Evolutionary conservation across 2,888 invertebrate species (phyloP), one percentile per base, ranked within the genome.

Genomic region (Drosophila falleni): DNA sequence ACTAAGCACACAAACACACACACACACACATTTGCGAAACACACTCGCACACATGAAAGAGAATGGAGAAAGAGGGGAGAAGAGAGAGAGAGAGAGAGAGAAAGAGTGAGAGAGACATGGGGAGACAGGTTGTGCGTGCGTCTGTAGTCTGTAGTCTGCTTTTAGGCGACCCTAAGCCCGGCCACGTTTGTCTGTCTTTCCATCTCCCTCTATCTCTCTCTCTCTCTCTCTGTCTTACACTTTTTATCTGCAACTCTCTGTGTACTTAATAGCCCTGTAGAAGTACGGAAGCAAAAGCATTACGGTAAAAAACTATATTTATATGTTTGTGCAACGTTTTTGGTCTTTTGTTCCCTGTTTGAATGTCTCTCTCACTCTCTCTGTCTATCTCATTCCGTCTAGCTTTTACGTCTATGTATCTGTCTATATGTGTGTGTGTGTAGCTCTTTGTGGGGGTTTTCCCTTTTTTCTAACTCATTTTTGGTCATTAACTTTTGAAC

Each of bases 401-500:
- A 29, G 29, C 47, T 58, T 58, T 19, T 63, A 37, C 15, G 26
- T 56, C 59, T 50, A 41, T 23, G 23, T 44, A 13, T 50, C 29
- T 37, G 10, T 15, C n/a, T 47, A 16, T 49, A 16, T 29, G 19
- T 59, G 46, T 56, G 19, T 55, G 46, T 31, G 49, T 6, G 31
- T 19, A 51, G 37, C 49, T 44, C 64, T 55, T 59, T 76, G 47
- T 44, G 44, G 51, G 69, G 47, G 51, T 26, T 74, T 74, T 66
- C 60, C 63, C 75, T 60, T 78, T 62, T 61, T 33, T 58, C 19
- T 47, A 65, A 62, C 62, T 65, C 75, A 77, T 79, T 74, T 87
- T 87, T 85, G 89, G 85, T 89, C 85, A 87, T 85, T 85, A 84
- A 85, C 85, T 77, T 87, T 87, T 85, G 89, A 85, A 89, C 85